Percentiles rank a stretch among this genome's conserved stretches.
These are phyloP conservation scores for Pimpla rufipes DNA, from an alignment of 2,888 invertebrate genomes.

Conservation along the genomic window DNA sequence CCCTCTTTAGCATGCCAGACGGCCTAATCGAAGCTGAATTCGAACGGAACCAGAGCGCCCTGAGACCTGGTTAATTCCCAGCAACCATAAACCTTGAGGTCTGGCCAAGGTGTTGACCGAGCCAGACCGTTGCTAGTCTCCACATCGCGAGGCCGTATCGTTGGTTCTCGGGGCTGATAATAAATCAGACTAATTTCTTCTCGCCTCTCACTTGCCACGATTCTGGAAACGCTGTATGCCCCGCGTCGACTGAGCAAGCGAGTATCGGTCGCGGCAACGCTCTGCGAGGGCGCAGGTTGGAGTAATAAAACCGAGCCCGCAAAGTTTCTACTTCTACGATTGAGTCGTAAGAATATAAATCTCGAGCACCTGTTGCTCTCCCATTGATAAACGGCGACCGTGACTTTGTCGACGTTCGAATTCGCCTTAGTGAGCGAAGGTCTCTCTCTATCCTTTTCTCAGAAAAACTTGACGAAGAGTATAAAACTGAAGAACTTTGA, in stretches of 20 bases:
- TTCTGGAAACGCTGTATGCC: conserved; percentile 11
- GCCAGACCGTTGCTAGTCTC: conserved; percentile 10
- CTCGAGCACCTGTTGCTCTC: conserved; percentile 24
- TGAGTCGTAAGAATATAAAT: conserved; percentile 32
- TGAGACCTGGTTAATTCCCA: background rate
- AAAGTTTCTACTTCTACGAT: conserved; percentile 6
- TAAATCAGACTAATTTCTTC: conserved; percentile 37
- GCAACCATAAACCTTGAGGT: conserved; percentile 32
- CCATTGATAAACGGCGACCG: conserved; percentile 40
- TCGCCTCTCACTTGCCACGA: conserved; percentile 8
- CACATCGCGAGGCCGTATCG: conserved; percentile 18
- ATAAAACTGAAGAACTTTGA: conserved; percentile 16
- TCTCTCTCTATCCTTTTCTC: background rate
- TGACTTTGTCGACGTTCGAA: conserved; percentile 46
- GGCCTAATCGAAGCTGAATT: too few relatives aligned
- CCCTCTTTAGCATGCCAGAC: background rate
- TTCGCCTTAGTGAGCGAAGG: conserved; percentile 7
- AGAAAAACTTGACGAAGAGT: conserved; percentile 31
- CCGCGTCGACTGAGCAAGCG: background rate
- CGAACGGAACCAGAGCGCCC: background rate
- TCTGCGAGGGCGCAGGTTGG: background rate
- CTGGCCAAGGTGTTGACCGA: conserved; percentile 12
- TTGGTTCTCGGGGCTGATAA: conserved; percentile 10
- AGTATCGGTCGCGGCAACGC: background rate
- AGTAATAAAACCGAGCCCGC: background rate